Percentiles rank a stretch among this genome's conserved stretches.
Evolutionary conservation across 2,888 invertebrate species (phyloP).

Genomic region (Trichogramma dendrolimi): DNA sequence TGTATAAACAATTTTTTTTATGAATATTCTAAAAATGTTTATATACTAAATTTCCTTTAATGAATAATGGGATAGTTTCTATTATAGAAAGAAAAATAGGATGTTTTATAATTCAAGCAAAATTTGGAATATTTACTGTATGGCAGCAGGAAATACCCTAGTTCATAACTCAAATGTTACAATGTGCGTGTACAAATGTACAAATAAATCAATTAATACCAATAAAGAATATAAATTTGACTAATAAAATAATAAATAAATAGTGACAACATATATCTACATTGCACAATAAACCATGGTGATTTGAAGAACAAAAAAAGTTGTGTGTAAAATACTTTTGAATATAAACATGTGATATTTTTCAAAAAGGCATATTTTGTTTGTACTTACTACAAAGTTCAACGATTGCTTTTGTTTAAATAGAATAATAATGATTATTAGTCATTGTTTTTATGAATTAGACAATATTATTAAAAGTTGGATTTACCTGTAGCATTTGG

Average conservation of each 20-base stretch:
- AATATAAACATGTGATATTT: slow-evolving; percentile 9
- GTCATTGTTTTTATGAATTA: slow-evolving; percentile 26
- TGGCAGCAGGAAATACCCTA: too few species aligned
- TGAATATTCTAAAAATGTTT: not conserved
- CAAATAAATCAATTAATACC: not conserved
- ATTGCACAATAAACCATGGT: slow-evolving; percentile 1
- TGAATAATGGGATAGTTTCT: too few species aligned
- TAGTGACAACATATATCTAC: not conserved
- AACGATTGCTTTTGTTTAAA: slow-evolving; percentile 53
- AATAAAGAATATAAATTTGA: not conserved
- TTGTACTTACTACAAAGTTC: slow-evolving; percentile 28
- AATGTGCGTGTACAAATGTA: not conserved
- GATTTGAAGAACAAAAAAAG: slow-evolving; percentile 9
- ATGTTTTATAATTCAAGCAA: too few species aligned
- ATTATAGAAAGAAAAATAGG: not conserved
- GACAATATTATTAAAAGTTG: slow-evolving; percentile 23
- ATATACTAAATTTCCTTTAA: not conserved
- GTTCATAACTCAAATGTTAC: too few species aligned
- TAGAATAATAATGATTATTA: slow-evolving; percentile 20
- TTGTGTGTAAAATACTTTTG: slow-evolving; percentile 2
- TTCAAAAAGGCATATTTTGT: slow-evolving; percentile 19
- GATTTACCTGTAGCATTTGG: slow-evolving; percentile 77
- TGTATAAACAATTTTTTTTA: too few species aligned
- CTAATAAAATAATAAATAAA: slow-evolving; percentile 1
- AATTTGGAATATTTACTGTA: too few species aligned